Percentiles rank a stretch among this genome's conserved stretches.
phyloP scores from a whole-genome alignment of 1,140 invertebrate species.

The Tetragonula clypearis region DNA sequence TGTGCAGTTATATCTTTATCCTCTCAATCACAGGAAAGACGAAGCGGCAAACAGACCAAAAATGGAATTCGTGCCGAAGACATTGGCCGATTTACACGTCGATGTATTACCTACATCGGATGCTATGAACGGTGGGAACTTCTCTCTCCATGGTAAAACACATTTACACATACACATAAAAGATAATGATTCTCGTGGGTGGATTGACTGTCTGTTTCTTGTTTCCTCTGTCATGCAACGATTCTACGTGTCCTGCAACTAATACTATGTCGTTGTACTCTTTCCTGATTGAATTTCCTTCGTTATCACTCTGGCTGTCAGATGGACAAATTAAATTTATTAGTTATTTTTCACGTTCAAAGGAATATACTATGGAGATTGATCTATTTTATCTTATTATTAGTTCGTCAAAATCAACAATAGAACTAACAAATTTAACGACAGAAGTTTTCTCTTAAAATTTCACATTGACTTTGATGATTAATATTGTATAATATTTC shows the following conservation, averaged over 20 bases:
- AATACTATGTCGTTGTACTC: constrained; percentile 26
- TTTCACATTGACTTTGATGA: neutral
- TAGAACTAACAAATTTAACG: neutral
- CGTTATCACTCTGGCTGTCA: neutral
- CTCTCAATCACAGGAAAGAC: constrained; percentile 86
- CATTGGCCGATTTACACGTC: constrained; percentile 93
- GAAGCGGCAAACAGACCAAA: constrained; percentile 94
- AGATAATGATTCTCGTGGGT: constrained; percentile 60
- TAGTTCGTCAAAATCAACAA: no score
- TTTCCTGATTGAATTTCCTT: neutral
- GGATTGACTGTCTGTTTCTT: constrained; percentile 73
- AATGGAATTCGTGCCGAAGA: constrained; percentile 96
- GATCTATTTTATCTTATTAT: no score
- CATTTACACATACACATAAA: constrained; percentile 67
- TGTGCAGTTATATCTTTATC: neutral
- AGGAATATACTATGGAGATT: neutral
- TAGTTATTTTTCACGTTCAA: neutral
- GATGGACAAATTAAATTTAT: neutral
- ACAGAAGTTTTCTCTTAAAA: no score
- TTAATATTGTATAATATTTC: neutral
- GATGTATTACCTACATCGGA: constrained; percentile 82
- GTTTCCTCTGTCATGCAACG: constrained; percentile 64
- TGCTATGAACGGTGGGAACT: constrained; percentile 83
- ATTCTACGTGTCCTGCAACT: constrained; percentile 56
- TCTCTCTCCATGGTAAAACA: constrained; percentile 78